Evolutionary conservation across 2,113 vertebrate species (phyloP).

Genomic region (Anser brachyrhynchus): DNA sequence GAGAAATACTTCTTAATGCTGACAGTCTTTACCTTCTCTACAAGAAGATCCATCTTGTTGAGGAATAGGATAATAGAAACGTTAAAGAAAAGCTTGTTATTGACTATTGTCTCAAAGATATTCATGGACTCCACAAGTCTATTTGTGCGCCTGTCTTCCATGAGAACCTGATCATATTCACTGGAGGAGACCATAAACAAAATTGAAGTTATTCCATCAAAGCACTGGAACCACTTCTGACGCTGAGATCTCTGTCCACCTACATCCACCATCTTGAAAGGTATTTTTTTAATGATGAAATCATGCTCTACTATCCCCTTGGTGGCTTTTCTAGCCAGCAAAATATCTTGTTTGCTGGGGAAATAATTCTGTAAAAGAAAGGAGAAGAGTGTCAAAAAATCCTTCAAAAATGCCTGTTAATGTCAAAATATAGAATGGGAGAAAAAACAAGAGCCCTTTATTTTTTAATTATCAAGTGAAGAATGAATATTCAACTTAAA

Average conservation of each 20-base stretch:
- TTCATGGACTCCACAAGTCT: slow-evolving; percentile 96
- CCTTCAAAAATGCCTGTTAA: neutral
- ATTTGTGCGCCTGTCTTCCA: slow-evolving; percentile 97
- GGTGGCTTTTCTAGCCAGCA: slow-evolving; percentile 94
- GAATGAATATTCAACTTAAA: neutral
- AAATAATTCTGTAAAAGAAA: slow-evolving; percentile 85
- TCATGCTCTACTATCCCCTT: slow-evolving; percentile 98
- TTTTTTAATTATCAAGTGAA: neutral
- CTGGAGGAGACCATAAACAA: slow-evolving; percentile 98
- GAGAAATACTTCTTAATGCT: slow-evolving; percentile 95
- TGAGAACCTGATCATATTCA: slow-evolving; percentile 94
- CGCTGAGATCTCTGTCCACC: slow-evolving; percentile 96
- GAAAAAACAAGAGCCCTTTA: neutral
- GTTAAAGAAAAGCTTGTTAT: slow-evolving; percentile 97
- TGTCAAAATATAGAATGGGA: neutral
- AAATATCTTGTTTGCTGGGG: slow-evolving; percentile 94
- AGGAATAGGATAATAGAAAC: slow-evolving; percentile 98
- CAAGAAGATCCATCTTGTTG: slow-evolving; percentile 96
- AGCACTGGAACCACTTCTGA: slow-evolving; percentile 99
- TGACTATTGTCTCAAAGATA: slow-evolving; percentile 98
- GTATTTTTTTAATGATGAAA: slow-evolving; percentile 97
- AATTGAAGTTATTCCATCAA: slow-evolving; percentile 96
- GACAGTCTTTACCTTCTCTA: slow-evolving; percentile 90
- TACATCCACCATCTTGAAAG: slow-evolving; percentile 98
- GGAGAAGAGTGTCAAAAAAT: neutral